Evolutionary conservation across 2,113 vertebrate genomes (phyloP).

Genomic region (Seriola dumerili): DNA sequence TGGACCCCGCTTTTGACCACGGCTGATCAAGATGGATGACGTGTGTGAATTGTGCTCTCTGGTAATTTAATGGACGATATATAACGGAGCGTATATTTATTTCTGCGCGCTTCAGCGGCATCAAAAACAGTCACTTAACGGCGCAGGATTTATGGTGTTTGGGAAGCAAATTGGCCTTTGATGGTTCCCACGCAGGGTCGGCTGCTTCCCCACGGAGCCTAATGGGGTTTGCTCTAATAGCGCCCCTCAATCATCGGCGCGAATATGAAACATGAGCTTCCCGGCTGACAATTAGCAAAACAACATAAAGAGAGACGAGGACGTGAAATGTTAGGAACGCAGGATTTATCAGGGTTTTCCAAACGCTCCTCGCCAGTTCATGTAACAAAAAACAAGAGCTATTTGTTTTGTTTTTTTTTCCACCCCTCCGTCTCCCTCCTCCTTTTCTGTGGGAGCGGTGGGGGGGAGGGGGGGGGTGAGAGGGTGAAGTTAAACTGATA

Average conservation of each 20-base stretch:
- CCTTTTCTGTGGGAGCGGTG: background rate
- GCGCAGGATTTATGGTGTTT: constrained; percentile 72
- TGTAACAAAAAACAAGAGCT: constrained; percentile 55
- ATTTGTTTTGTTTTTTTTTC: constrained; percentile 42
- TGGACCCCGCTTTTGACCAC: constrained; percentile 46
- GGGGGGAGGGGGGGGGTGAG: constrained; percentile 37
- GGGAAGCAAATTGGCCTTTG: constrained; percentile 75
- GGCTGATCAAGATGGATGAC: constrained; percentile 49
- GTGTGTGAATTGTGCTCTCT: constrained; percentile 40
- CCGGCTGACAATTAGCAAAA: constrained; percentile 69
- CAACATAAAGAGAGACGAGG: constrained; percentile 21
- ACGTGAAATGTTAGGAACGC: background rate
- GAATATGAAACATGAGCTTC: constrained; percentile 58
- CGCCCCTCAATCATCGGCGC: constrained; percentile 62
- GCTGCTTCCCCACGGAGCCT: constrained; percentile 60
- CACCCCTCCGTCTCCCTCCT: constrained; percentile 18
- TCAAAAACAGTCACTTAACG: constrained; percentile 76
- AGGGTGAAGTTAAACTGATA: constrained; percentile 98
- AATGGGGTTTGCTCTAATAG: constrained; percentile 66
- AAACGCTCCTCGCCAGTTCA: constrained; percentile 5
- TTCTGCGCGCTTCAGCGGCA: constrained; percentile 33
- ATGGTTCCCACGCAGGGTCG: constrained; percentile 67
- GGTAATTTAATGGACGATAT: constrained; percentile 61
- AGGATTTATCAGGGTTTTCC: constrained; percentile 14
- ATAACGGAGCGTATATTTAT: constrained; percentile 53